Evolutionary conservation across 2,797 vertebrate species (phyloP), one percentile per base, ranked within the genome.

Genomic region (Manis pentadactyla): DNA sequence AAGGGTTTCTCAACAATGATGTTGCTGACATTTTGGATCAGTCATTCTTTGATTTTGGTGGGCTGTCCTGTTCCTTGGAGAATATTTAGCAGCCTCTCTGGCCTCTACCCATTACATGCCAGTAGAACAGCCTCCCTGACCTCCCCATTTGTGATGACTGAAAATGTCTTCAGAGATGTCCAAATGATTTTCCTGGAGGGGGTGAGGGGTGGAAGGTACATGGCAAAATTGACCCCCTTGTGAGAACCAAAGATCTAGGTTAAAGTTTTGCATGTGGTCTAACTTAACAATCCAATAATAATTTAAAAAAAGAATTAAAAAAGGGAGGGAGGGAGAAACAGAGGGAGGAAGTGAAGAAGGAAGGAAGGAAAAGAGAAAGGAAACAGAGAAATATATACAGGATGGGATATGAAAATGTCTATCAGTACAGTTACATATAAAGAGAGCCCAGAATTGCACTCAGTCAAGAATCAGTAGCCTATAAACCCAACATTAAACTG

Each of bases 331-430:
- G 18, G 39, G 15, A 53, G 6, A 5, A 39, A 42, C n/a, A 12
- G 13, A 4, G 49, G 9, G 15, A 79, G 19, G 15, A 12, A n/a
- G 27, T 89, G 23, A 57, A 63, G 79, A 57, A 77, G 17, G 93
- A 61, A 78, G 69, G 87, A 53, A 93, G 59, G 89, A 87, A 86
- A 73, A 64, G 68, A 95, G 86, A 73, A 68, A 87, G n/a, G 6
- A 25, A 46, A 95, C 81, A 75, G 92, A 94, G 75, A 96, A 94
- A 88, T 73, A 34, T 15, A 11, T 21, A 0, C 69, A 83, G 1
- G 10, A 3, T 31, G 51, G n/a, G 9, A 25, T 23, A 61, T n/a
- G 69, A 27, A 87, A 81, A 34, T 19, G 85, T 42, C 13, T 55
- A 71, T 34, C 3, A n/a, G 25, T 37, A 90, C 34, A 7, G 19